These are phyloP conservation scores for Pangasius sanitwongsei DNA, from an alignment of 2,797 vertebrate genomes.

Conservation along the genomic window DNA sequence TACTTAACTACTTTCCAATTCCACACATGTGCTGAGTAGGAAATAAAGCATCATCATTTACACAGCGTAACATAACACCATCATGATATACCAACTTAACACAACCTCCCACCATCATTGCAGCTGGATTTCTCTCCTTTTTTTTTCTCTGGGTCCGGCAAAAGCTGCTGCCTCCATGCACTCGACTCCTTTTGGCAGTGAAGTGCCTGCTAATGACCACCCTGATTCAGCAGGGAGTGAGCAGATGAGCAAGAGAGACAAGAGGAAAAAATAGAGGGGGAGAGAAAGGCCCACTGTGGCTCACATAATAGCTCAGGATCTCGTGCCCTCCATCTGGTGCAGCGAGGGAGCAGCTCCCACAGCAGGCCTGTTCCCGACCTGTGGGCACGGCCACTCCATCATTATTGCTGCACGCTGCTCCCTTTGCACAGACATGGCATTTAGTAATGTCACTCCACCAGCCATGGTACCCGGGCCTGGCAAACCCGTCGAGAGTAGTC, in stretches of 20 bases:
- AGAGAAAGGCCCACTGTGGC: constrained; percentile 46
- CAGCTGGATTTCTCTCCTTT: constrained; percentile 30
- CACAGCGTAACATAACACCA: background rate
- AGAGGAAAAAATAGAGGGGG: constrained; percentile 32
- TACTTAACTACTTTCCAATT: background rate
- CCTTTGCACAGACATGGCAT: constrained; percentile 52
- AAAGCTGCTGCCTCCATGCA: constrained; percentile 35
- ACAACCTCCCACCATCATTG: constrained; percentile 3
- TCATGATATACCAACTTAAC: constrained; percentile 12
- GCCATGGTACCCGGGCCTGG: constrained; percentile 33
- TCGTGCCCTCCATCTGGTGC: constrained; percentile 59
- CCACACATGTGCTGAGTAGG: background rate
- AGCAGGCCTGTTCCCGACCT: constrained; percentile 52
- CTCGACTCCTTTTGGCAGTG: constrained; percentile 50
- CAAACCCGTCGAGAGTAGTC: constrained; percentile 45
- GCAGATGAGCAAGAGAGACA: constrained; percentile 51
- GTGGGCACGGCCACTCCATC: constrained; percentile 56
- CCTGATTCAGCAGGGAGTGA: constrained; percentile 49
- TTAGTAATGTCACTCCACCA: constrained; percentile 58
- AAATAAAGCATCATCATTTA: background rate
- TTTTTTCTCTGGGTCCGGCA: constrained; percentile 23
- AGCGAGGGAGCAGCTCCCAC: constrained; percentile 52
- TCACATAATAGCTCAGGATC: constrained; percentile 57
- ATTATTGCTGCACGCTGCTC: constrained; percentile 48
- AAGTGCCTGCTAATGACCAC: constrained; percentile 57